Percentiles rank a stretch among this genome's conserved stretches.
phyloP scores from a whole-genome alignment of 2,797 vertebrate genomes.

The Xerus rutilus region DNA sequence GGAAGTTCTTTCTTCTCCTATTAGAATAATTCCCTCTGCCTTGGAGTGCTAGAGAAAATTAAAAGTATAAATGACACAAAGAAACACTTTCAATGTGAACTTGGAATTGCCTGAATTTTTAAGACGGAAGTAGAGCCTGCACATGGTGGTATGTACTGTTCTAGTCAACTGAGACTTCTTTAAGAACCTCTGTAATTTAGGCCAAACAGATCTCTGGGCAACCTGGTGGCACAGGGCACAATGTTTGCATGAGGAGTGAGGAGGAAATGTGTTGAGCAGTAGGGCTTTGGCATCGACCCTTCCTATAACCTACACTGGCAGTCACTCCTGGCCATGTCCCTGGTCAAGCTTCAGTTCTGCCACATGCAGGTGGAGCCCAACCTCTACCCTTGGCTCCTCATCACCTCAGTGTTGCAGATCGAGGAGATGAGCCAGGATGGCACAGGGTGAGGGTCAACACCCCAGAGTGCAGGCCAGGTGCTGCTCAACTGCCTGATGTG shows the following conservation, averaged over 20 bases:
- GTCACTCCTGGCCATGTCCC: constrained; percentile 97
- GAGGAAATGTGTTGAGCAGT: constrained; percentile 94
- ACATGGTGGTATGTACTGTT: not conserved
- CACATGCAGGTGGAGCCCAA: constrained; percentile 98
- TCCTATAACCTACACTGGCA: constrained; percentile 96
- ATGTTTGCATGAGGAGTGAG: constrained; percentile 98
- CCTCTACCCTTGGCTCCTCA: constrained; percentile 97
- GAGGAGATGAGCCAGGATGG: constrained; percentile 98
- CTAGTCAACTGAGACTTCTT: not conserved
- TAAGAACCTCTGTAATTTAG: constrained; percentile 33
- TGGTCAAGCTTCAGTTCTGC: constrained; percentile 98
- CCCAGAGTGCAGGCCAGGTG: constrained; percentile 89
- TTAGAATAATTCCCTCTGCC: not conserved
- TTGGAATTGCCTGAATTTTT: constrained; percentile 35
- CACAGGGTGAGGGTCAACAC: constrained; percentile 92
- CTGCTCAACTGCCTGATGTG: constrained; percentile 93
- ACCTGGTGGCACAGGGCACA: constrained; percentile 76
- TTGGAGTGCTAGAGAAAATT: not conserved
- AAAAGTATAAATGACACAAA: constrained; percentile 36
- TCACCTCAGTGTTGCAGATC: constrained; percentile 97
- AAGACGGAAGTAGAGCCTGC: not conserved
- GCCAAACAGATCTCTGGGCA: no score
- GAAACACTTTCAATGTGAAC: constrained; percentile 34
- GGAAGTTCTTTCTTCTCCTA: not conserved
- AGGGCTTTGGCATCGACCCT: constrained; percentile 90